These are phyloP conservation scores for Hydrolagus colliei DNA, from an alignment of 2,797 vertebrate species.

Conservation along the genomic window DNA sequence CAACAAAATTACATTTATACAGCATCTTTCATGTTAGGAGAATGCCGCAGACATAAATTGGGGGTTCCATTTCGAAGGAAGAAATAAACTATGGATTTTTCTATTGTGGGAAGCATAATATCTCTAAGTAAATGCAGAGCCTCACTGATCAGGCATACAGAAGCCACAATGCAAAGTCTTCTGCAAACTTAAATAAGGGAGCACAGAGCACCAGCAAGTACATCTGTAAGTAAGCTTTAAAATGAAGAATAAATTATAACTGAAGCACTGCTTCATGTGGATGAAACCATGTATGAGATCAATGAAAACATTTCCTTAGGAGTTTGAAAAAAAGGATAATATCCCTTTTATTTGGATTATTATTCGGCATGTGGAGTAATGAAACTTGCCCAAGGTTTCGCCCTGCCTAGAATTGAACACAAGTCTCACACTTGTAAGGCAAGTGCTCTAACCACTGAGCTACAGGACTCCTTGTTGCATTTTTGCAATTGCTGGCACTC, in stretches of 20 bases:
- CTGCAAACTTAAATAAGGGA: not conserved
- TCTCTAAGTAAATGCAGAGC: not conserved
- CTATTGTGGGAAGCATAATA: not conserved
- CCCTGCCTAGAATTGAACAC: too few species aligned
- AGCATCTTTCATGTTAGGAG: too few species aligned
- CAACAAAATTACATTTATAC: too few species aligned
- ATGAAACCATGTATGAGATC: not conserved
- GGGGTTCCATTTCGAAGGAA: not conserved
- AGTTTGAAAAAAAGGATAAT: conserved; percentile 4
- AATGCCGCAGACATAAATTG: not conserved
- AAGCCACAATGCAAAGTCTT: not conserved
- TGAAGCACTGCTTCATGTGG: not conserved
- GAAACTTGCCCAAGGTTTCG: too few species aligned
- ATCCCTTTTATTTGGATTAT: not conserved
- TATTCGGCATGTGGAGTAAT: too few species aligned
- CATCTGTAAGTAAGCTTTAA: not conserved
- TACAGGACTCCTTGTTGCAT: too few species aligned
- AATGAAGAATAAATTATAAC: not conserved
- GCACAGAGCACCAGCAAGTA: not conserved
- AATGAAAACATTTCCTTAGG: not conserved
- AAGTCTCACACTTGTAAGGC: too few species aligned
- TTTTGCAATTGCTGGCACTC: not conserved
- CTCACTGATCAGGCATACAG: not conserved
- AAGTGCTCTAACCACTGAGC: too few species aligned
- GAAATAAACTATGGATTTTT: not conserved